These are phyloP conservation scores for Drosophila miranda DNA, from an alignment of 1,140 invertebrate species.

Conservation along the genomic window DNA sequence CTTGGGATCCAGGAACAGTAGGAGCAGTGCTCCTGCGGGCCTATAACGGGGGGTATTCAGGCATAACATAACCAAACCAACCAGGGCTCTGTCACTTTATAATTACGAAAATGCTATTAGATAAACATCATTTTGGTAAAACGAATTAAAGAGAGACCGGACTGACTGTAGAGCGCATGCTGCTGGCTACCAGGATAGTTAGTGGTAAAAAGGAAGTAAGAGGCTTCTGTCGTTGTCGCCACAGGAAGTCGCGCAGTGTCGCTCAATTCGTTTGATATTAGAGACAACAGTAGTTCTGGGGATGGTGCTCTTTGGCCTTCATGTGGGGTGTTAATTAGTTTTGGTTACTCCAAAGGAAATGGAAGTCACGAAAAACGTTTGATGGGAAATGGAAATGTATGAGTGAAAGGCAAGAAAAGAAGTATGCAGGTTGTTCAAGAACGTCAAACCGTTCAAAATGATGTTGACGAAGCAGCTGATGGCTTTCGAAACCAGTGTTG, in stretches of 20 bases:
- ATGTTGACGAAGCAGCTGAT: not conserved
- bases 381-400: constrained; percentile 39
- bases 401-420: constrained; percentile 11
- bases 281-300: constrained; percentile 12
- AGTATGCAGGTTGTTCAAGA: constrained; percentile 20
- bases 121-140: constrained; percentile 66
- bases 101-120: constrained; percentile 68
- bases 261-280: constrained; percentile 7
- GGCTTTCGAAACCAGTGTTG: not conserved
- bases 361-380: constrained; percentile 42
- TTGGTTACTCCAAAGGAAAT: constrained; percentile 39
- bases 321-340: constrained; percentile 70
- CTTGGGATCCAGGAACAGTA: constrained; percentile 32
- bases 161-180: not conserved
- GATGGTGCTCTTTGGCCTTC: constrained; percentile 22
- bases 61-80: constrained; percentile 49
- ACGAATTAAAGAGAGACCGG: constrained; percentile 24
- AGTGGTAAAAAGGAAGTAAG: constrained; percentile 57
- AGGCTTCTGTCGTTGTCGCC: constrained; percentile 42
- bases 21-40: constrained; percentile 56
- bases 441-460: not conserved
- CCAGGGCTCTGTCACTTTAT: constrained; percentile 53
- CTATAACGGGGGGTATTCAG: constrained; percentile 44
- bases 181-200: constrained; percentile 59
- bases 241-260: constrained; percentile 57